Conservation (phyloP, 2,888 invertebrate genomes). For the Rotaria socialis region DNA sequence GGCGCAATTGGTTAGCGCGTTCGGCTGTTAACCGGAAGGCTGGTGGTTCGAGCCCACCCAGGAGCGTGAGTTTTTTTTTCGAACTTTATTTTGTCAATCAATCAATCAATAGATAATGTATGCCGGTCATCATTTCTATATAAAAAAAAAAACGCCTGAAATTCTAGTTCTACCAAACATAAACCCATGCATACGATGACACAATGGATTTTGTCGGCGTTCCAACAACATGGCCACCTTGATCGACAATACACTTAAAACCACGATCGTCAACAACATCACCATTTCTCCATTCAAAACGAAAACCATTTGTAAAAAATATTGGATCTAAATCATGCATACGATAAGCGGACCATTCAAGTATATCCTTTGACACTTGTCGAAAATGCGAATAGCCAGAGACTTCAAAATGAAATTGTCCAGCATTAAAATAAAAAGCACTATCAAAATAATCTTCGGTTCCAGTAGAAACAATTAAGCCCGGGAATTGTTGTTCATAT, state of each 20-base stretch:
- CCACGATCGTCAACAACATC: not conserved
- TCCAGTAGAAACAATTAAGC: not conserved
- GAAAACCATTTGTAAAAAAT: not conserved
- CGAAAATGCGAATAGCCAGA: no score
- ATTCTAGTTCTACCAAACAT: not conserved
- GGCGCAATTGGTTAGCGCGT: no score
- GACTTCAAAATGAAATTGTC: not conserved
- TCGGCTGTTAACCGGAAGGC: no score
- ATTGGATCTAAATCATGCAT: not conserved
- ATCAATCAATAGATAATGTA: no score
- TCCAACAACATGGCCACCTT: not conserved
- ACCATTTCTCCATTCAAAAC: slow-evolving; percentile 14
- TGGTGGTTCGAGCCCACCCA: no score
- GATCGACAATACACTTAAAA: not conserved
- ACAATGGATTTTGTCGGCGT: not conserved
- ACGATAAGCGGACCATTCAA: not conserved
- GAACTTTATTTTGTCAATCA: no score
- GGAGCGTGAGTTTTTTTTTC: no score
- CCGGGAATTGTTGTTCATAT: not conserved
- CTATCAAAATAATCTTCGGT: not conserved
- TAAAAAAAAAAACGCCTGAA: no score
- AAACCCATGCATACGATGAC: not conserved
- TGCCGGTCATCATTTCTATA: no score
- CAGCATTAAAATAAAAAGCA: not conserved
- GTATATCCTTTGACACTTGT: not conserved